These are phyloP conservation scores for Naja naja DNA, from an alignment of 2,113 vertebrate species.

Conservation along the genomic window DNA sequence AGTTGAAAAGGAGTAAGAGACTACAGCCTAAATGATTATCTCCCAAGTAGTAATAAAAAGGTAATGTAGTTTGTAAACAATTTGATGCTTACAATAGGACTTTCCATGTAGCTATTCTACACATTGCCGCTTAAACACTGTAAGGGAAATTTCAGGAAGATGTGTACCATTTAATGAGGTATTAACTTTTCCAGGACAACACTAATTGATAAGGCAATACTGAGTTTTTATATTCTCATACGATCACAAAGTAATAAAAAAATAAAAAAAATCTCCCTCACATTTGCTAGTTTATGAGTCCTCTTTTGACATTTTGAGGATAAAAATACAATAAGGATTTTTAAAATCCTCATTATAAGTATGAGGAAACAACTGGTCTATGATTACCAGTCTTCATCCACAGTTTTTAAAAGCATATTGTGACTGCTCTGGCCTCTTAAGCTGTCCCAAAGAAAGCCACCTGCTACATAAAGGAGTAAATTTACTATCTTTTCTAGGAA, in stretches of 20 bases:
- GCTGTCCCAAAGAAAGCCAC: not conserved
- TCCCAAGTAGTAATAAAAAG: not conserved
- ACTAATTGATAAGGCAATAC: not conserved
- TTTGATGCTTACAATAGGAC: not conserved
- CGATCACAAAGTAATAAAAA: not conserved
- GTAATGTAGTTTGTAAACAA: not conserved
- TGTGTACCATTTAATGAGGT: not conserved
- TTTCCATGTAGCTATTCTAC: not conserved
- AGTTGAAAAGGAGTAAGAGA: not conserved
- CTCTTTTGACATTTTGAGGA: not conserved
- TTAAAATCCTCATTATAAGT: not conserved
- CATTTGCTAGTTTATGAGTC: not conserved
- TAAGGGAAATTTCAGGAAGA: not conserved
- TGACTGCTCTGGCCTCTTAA: not conserved
- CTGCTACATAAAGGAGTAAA: conserved; percentile 14
- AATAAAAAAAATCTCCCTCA: not conserved
- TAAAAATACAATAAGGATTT: not conserved
- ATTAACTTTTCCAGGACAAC: not conserved
- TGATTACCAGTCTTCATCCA: conserved; percentile 35
- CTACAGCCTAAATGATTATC: not conserved
- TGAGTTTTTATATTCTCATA: not conserved
- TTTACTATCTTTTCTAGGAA: conserved; percentile 20
- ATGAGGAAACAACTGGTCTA: conserved; percentile 17
- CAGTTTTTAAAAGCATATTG: conserved; percentile 36
- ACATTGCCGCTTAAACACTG: not conserved